Evolutionary conservation across 1,140 invertebrate species (phyloP).

Genomic region (Caenorhabditis brenneri): DNA sequence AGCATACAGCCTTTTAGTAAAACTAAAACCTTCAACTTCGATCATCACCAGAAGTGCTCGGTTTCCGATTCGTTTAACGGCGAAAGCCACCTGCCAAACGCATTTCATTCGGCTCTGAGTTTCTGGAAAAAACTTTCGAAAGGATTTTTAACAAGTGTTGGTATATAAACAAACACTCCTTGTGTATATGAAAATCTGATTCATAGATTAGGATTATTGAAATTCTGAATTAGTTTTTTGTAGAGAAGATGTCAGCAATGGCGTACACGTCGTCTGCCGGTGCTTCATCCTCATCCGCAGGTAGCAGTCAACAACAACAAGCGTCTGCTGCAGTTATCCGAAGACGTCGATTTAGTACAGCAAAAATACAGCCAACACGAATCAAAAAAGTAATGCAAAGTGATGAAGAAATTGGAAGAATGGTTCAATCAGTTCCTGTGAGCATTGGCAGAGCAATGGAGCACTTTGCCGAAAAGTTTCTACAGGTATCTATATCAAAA

Average conservation of each 20-base stretch:
- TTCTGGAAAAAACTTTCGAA: no score
- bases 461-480: conserved; percentile 69
- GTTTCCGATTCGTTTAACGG: neutral
- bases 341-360: conserved; percentile 66
- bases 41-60: neutral
- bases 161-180: no score
- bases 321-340: conserved; percentile 58
- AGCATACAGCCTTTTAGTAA: no score
- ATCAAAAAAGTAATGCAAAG: conserved; percentile 71
- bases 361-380: conserved; percentile 69
- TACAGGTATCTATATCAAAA: conserved; percentile 47
- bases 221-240: neutral
- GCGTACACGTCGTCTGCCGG: conserved; percentile 9
- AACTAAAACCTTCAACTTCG: no score
- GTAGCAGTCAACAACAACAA: neutral
- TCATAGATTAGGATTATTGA: no score
- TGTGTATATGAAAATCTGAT: no score
- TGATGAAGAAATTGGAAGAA: conserved; percentile 70
- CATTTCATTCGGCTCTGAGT: neutral
- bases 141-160: no score
- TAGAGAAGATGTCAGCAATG: neutral
- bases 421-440: conserved; percentile 70
- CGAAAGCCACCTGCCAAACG: neutral
- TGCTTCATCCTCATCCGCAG: neutral
- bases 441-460: conserved; percentile 70